Conservation (phyloP, 1,140 invertebrate genomes). For the Prorops nasuta region DNA sequence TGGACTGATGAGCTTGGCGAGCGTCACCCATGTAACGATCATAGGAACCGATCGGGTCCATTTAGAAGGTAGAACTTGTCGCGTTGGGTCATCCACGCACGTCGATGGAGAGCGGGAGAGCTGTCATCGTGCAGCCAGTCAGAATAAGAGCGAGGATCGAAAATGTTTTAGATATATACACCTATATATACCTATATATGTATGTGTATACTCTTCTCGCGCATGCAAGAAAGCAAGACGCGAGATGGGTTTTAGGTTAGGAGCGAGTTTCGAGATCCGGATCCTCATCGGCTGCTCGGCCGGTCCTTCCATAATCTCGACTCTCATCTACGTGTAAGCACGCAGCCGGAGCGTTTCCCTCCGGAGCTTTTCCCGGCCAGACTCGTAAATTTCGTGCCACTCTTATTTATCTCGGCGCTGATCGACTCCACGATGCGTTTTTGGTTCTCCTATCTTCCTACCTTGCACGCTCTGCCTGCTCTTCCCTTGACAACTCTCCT, state of each 20-base stretch:
- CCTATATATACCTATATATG: no score
- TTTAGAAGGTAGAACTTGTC: conserved; percentile 23
- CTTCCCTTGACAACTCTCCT: not conserved
- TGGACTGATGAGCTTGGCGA: conserved; percentile 14
- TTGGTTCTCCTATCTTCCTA: conserved; percentile 10
- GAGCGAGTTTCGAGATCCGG: conserved; percentile 17
- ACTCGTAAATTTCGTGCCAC: conserved; percentile 33
- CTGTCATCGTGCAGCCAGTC: conserved; percentile 29
- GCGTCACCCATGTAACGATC: conserved; percentile 13
- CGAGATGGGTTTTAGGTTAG: conserved; percentile 18
- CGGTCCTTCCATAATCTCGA: conserved; percentile 29
- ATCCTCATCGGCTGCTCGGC: conserved; percentile 16
- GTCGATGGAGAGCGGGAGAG: conserved; percentile 7
- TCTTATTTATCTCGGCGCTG: conserved; percentile 30
- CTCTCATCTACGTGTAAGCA: conserved; percentile 28
- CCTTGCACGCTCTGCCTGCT: not conserved
- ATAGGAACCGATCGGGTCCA: conserved; percentile 12
- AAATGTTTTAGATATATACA: no score
- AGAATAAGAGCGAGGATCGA: no score
- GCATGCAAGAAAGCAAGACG: no score
- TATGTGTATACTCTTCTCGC: no score
- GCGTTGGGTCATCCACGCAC: conserved; percentile 9
- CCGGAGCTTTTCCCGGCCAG: conserved; percentile 24
- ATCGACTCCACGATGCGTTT: conserved; percentile 27
- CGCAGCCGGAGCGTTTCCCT: conserved; percentile 22